Percentiles rank a stretch among this genome's conserved stretches.
phyloP scores from a whole-genome alignment of 1,140 invertebrate genomes.

The Megalonaias nervosa region DNA sequence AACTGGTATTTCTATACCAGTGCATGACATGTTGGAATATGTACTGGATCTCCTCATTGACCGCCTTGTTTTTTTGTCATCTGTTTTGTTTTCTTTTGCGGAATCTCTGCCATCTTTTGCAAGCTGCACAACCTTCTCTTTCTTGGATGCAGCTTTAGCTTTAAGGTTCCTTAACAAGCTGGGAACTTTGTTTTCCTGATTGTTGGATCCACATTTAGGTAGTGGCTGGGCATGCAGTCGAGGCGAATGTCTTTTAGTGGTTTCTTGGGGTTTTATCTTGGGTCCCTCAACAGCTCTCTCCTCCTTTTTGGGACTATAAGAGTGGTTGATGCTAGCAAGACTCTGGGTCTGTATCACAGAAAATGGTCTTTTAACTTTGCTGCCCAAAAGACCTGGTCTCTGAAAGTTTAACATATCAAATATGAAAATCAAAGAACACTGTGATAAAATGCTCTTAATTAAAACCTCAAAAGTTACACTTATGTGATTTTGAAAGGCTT shows the following conservation, averaged over 20 bases:
- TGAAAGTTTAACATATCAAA: constrained; percentile 22
- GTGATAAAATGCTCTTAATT: too few relatives aligned
- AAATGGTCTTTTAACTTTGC: constrained; percentile 35
- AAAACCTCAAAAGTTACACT: too few relatives aligned
- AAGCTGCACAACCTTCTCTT: too few relatives aligned
- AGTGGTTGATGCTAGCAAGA: constrained; percentile 43
- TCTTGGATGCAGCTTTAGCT: too few relatives aligned
- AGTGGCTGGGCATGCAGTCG: background rate
- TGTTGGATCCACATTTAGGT: background rate
- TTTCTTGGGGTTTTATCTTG: too few relatives aligned
- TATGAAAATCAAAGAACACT: too few relatives aligned
- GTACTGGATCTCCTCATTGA: constrained; percentile 32
- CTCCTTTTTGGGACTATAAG: constrained; percentile 49
- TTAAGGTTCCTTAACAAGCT: background rate
- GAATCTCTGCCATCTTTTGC: background rate
- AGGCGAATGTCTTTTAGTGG: too few relatives aligned
- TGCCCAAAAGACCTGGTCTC: constrained; percentile 41
- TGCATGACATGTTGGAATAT: constrained; percentile 26
- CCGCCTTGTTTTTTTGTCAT: background rate
- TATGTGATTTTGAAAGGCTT: too few relatives aligned
- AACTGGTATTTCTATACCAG: constrained; percentile 27
- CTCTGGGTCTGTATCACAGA: constrained; percentile 52
- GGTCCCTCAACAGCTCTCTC: constrained; percentile 5
- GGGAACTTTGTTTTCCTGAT: constrained; percentile 7
- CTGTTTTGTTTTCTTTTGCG: background rate